These are phyloP conservation scores for Dasypogon diadema DNA, from an alignment of 2,888 invertebrate species.

Conservation along the genomic window DNA sequence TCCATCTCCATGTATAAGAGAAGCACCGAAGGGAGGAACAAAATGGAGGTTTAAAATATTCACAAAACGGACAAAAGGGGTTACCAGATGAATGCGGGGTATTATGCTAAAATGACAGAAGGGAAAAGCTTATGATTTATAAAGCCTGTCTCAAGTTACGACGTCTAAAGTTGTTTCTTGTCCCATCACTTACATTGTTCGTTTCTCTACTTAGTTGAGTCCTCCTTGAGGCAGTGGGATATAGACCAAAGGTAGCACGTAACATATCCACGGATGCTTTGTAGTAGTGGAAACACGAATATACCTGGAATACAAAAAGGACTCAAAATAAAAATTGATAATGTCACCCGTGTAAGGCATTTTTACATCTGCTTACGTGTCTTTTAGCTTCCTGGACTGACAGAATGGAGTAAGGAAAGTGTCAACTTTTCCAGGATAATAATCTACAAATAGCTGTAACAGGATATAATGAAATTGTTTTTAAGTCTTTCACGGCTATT, in stretches of 20 bases:
- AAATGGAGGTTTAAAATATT: constrained; percentile 46
- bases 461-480: neutral
- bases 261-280: neutral
- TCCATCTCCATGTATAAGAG: neutral
- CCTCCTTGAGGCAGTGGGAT: constrained; percentile 3
- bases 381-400: neutral
- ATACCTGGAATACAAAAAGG: neutral
- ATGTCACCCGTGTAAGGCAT: neutral
- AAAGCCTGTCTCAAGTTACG: constrained; percentile 49
- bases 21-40: constrained; percentile 8
- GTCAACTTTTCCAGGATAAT: neutral
- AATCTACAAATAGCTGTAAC: too few relatives aligned
- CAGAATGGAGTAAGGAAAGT: neutral
- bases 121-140: constrained; percentile 54
- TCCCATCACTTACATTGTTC: constrained; percentile 44
- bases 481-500: neutral
- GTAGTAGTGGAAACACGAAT: neutral
- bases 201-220: constrained; percentile 8
- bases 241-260: constrained; percentile 8
- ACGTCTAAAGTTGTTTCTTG: constrained; percentile 50
- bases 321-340: neutral
- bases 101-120: constrained; percentile 53
- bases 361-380: neutral
- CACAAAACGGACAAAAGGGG: constrained; percentile 48
- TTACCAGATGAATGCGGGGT: constrained; percentile 47